Evolutionary conservation across 2,113 vertebrate genomes (phyloP), one percentile per base, ranked within the genome.

Genomic region (Triplophysa tibetana): DNA sequence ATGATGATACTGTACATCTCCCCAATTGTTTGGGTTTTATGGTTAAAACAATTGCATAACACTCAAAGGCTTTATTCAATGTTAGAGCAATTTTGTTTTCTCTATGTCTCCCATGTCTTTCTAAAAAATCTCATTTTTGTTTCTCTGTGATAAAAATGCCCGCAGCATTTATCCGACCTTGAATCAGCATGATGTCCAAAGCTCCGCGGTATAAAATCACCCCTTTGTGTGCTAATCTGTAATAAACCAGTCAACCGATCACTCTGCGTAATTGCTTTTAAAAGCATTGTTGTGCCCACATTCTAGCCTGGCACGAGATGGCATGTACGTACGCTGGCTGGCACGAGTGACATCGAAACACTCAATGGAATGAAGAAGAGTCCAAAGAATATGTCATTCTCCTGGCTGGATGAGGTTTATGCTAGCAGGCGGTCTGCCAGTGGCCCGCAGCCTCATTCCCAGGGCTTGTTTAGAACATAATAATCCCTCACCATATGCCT

Each of bases 351-450:
- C 75, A 81, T 69, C 38, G 68, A 77, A 70, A 81, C 45, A 81
- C 29, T 81, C 64, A 81, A 84, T 84, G 64, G 61, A 84, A 70
- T 23, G 79, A 56, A 29, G 79, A 56, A 29, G 68, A 78, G 77
- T 61, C 78, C 78, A 83, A 77, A 80, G 75, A 84, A 84, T 78
- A 75, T 84, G 70, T 84, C 83, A 78, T 79, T 84, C 75, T 84
- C 48, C 79, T 77, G 38, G 78, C 82, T 84, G 75, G 70, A 81
- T 48, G 23, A 65, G 43, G 70, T 75, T 76, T 67, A 61, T 41
- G 69, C 56, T 68, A 58, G 75, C 63, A 72, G 66, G 82, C 82
- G 23, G 78, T 38, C 65, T 29, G 70, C 73, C 78, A 65, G 66
- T 56, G 65, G 58, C 70, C 69, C 23, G 41, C 43, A 21, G 24